Base-by-base conservation (phyloP, 2,113 vertebrate species). In the Hyla sarda region DNA sequence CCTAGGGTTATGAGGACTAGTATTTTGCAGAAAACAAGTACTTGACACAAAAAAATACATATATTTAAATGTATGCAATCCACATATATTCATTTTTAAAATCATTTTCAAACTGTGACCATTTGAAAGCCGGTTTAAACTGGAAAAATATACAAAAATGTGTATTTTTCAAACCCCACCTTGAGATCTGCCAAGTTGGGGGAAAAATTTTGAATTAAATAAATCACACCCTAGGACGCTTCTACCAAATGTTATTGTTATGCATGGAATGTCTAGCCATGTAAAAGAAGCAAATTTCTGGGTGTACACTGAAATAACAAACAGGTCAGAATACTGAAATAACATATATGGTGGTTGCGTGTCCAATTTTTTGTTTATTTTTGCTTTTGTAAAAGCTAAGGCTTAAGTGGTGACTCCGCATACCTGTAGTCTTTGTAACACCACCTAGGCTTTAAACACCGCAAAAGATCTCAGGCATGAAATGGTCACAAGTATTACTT, bases 401-500 rank as follows among this genome's bases (percentile, higher is more conserved):
- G 45, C 28, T 54, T 82, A 76, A 65, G 34, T 85, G 72, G 83
- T 30, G 30, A 72, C n/a, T 89, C 90, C 88, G 85, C 90, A 93
- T 92, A 95, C 95, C 94, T 95, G 91, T 89, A 92, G 90, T 93
- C 88, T 90, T 90, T 90, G 87, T 91, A 94, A 92, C 88, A 84
- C 89, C 91, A 90, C 90, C 90, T 93, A 88, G 87, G 88, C 92
- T 93, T 92, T 93, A 94, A 96, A 95, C 94, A 94, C 92, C 90
- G 92, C 92, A 92, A 91, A 92, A 92, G 92, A 95, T 91, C 94
- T 96, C 94, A 95, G 94, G 95, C 96, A 97, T 96, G 95, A 97
- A 98, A 97, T 95, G 94, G 94, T 96, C 93, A 92, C 95, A 96
- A 97, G 96, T 96, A 96, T 98, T 98, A 96, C 95, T 98, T 98